Evolutionary conservation across 2,113 vertebrate genomes (phyloP).

Genomic region (Zootoca vivipara): DNA sequence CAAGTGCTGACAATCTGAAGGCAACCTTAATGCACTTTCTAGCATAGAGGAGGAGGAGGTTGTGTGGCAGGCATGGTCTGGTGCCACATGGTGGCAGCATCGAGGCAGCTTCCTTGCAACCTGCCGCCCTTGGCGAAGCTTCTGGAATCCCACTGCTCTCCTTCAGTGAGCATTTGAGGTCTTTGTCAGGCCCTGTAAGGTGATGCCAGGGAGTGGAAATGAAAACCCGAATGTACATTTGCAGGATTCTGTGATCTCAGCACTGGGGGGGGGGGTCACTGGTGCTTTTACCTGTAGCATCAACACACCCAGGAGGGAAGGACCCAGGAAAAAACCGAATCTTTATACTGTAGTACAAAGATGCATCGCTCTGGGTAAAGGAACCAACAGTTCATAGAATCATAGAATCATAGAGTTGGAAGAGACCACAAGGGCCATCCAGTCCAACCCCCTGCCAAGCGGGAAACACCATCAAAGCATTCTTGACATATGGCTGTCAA

Average conservation of each 20-base stretch:
- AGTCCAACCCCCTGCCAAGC: no score
- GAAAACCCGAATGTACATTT: background rate
- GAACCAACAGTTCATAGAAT: no score
- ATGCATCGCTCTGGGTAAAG: no score
- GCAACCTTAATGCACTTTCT: background rate
- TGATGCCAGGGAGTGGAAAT: background rate
- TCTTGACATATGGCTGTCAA: no score
- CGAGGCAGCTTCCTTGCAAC: no score
- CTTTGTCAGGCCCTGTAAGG: background rate
- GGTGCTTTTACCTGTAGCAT: background rate
- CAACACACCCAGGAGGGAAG: no score
- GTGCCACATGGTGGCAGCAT: background rate
- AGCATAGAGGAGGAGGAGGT: background rate
- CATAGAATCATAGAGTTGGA: no score
- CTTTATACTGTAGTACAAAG: no score
- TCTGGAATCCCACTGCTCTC: background rate
- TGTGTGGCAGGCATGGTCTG: rapidly evolving
- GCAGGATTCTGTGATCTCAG: background rate
- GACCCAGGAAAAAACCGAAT: no score
- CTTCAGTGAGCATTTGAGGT: background rate
- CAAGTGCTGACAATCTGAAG: background rate
- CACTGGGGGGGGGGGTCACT: background rate
- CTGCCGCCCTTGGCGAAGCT: background rate
- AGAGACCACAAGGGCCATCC: no score
- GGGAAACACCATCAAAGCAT: no score